Evolutionary conservation across 2,888 invertebrate genomes (phyloP), one percentile per base, ranked within the genome.

Genomic region (Tipula lateralis): DNA sequence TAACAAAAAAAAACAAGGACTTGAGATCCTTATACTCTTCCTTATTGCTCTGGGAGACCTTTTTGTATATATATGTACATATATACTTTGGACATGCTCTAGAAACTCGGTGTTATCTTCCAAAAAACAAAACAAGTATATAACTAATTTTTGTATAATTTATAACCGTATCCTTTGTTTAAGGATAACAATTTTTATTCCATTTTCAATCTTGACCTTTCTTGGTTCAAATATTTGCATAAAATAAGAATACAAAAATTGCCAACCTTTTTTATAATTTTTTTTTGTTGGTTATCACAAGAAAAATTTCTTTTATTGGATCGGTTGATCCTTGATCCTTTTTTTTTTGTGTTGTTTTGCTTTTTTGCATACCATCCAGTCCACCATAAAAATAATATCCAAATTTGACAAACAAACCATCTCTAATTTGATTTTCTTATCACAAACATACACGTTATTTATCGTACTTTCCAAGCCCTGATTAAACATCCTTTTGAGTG

Each of bases 101-200:
- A 66, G 24, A 66, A 66, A 24, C 24, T 66, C 66, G 66, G 66
- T 66, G 66, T 66, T 66, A 66, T 66, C 66, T 66, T 66, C 6
- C 39, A n/a, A 44, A 66, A 66, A 66, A 66, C 13, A 24, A 24
- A 66, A 66, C 7, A 9, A 24, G 24, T 24, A 66, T 66, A 66
- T 24, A 66, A 66, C 66, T 66, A 66, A 66, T 66, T 66, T n/a
- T 66, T 66, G 66, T 66, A 66, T 66, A 66, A 66, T 66, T 66
- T 66, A 66, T 66, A 66, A 66, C 66, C 66, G 66, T 66, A 66
- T 66, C 66, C 66, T 66, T 66, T 66, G 66, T 66, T 66, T 66
- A 66, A 66, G 66, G 66, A 66, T 66, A 50, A 66, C 66, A 66
- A 66, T 66, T 66, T 66, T 66, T 66, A 66, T 66, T 66, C 66